Evolutionary conservation across 2,888 invertebrate genomes (phyloP).

Genomic region (Diabrotica balteata): DNA sequence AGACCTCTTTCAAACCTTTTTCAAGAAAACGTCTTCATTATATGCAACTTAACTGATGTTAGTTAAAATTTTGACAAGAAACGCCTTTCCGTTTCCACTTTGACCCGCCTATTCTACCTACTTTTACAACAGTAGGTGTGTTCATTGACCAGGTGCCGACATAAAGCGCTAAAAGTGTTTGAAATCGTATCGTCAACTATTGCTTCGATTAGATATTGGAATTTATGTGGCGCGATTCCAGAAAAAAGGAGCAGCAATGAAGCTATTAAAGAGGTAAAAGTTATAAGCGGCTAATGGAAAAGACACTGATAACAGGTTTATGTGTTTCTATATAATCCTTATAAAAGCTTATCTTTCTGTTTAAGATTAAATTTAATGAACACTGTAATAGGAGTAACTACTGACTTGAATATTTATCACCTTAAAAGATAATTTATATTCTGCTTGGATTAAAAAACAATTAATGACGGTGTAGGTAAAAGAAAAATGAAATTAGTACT

Average conservation of each 20-base stretch:
- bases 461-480: too few relatives aligned
- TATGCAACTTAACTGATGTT: not conserved
- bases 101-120: conserved; percentile 22
- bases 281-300: not conserved
- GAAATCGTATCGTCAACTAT: conserved; percentile 9
- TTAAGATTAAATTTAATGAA: too few relatives aligned
- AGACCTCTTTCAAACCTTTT: not conserved
- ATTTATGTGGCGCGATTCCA: conserved; percentile 7
- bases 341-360: too few relatives aligned
- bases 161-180: conserved; percentile 10
- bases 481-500: too few relatives aligned
- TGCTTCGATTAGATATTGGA: conserved; percentile 17
- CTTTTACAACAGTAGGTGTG: not conserved
- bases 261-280: not conserved
- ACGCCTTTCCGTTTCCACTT: not conserved
- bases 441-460: too few relatives aligned
- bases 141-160: not conserved
- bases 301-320: too few relatives aligned
- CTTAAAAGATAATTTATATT: too few relatives aligned
- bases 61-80: not conserved
- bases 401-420: too few relatives aligned
- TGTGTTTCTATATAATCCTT: too few relatives aligned
- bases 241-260: conserved; percentile 1
- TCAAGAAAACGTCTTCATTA: not conserved
- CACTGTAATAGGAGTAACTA: too few relatives aligned